A percentile compares a stretch with the other conserved stretches of the same genome.
phyloP scores from a whole-genome alignment of 2,888 invertebrate species.

The Griposia aprilina region DNA sequence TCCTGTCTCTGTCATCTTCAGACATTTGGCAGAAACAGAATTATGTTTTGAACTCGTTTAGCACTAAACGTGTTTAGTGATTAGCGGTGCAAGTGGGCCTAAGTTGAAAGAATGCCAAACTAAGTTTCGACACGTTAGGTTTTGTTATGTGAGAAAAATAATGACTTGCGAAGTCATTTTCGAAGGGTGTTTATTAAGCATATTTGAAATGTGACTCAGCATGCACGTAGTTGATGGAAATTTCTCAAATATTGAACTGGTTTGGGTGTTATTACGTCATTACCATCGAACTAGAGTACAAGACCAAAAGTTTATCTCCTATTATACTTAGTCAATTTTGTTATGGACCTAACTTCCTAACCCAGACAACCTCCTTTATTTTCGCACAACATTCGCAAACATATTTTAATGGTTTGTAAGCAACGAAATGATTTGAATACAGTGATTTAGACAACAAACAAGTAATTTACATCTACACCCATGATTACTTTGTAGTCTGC shows the following conservation, averaged over 20 bases:
- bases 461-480: conserved; percentile 44
- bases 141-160: conserved; percentile 29
- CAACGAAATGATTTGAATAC: conserved; percentile 36
- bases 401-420: conserved; percentile 17
- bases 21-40: too few species aligned
- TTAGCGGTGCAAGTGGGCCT: background rate
- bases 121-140: conserved; percentile 17
- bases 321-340: background rate
- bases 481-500: conserved; percentile 43
- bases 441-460: conserved; percentile 50
- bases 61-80: too few species aligned
- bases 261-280: conserved; percentile 17
- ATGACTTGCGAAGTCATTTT: background rate
- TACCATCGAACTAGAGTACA: background rate
- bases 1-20: too few species aligned
- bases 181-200: conserved; percentile 6
- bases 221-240: conserved; percentile 10
- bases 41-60: too few species aligned
- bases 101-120: conserved; percentile 22
- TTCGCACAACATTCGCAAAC: conserved; percentile 9
- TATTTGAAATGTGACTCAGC: conserved; percentile 45
- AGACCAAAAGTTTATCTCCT: conserved; percentile 19
- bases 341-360: background rate
- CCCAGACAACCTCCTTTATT: background rate
- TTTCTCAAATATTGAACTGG: conserved; percentile 32